A percentile compares a stretch with the other conserved stretches of the same genome.
Evolutionary conservation across 2,797 vertebrate species (phyloP).

Genomic region (Pangasius macronema): DNA sequence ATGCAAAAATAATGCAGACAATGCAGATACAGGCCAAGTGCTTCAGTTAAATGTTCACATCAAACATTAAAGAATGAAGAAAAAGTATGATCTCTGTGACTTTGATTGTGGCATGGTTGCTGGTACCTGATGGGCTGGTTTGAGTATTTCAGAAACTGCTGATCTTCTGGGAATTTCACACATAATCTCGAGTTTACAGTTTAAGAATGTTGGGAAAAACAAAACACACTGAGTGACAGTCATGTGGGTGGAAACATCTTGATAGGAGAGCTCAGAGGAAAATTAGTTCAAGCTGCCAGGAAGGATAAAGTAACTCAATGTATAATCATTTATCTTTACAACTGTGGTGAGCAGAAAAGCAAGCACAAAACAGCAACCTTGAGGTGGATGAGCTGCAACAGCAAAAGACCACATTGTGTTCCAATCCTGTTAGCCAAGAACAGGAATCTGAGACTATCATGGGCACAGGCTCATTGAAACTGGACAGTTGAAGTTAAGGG

Average conservation of each 20-base stretch:
- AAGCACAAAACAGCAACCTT: no score
- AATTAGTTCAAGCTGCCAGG: background rate
- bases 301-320: no score
- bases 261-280: background rate
- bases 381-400: no score
- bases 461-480: no score
- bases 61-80: background rate
- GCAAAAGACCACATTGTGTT: no score
- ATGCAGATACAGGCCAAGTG: background rate
- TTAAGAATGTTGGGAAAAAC: background rate
- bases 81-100: background rate
- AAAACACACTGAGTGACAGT: background rate
- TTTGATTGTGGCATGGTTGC: background rate
- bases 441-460: no score
- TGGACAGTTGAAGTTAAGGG: no score
- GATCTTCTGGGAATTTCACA: background rate
- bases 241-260: background rate
- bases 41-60: background rate
- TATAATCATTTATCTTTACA: no score
- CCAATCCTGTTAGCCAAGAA: no score
- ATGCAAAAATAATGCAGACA: background rate
- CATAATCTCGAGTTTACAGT: background rate
- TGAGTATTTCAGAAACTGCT: background rate
- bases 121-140: background rate
- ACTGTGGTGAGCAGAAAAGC: no score